Evolutionary conservation across 2,113 vertebrate species (phyloP), one percentile per base, ranked within the genome.

Genomic region (Aspidoscelis tigris): DNA sequence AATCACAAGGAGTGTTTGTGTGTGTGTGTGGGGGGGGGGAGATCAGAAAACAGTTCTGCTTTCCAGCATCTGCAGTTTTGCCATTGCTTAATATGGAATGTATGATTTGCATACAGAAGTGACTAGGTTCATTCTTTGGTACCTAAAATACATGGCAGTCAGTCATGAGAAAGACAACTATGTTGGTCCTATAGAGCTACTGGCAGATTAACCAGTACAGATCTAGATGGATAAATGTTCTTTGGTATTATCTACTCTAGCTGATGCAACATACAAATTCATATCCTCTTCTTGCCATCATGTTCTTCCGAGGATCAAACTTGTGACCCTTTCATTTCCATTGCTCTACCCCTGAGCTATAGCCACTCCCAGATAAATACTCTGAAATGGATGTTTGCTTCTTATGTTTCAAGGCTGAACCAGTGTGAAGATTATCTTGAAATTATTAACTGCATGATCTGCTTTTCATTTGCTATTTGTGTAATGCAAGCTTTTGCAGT

Each of bases 321-420:
- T 50, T 50, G 47, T 50, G 47, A 50, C 47, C 8, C 47, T 50
- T 50, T 50, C 47, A 6, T 6, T 50, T 50, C 47, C 47, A 50
- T 50, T 50, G 47, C 47, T 50, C 47, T 50, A 50, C 47, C 47
- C 47, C 47, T 50, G 47, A 9, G 47, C 47, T 50, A 50, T 50
- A 50, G 47, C 47, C 47, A 9, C 47, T 18, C 58, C 11, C 14
- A 61, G 58, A 61, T 18, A 61, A 61, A 61, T 61, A 61, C 5
- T 9, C 47, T 50, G 47, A 50, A 50, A 50, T 50, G 47, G 47
- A 50, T 50, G 47, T 50, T 50, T 50, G 39, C 22, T 61, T 81
- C 41, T 16, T 73, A 20, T 73, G 55, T 82, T 61, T 24, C 72
- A 94, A 90, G 7, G 72, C 43, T 74, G 78, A 88, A 78, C 89